Conservation (phyloP, 2,797 vertebrate species). For the Onychomys arenicola region DNA sequence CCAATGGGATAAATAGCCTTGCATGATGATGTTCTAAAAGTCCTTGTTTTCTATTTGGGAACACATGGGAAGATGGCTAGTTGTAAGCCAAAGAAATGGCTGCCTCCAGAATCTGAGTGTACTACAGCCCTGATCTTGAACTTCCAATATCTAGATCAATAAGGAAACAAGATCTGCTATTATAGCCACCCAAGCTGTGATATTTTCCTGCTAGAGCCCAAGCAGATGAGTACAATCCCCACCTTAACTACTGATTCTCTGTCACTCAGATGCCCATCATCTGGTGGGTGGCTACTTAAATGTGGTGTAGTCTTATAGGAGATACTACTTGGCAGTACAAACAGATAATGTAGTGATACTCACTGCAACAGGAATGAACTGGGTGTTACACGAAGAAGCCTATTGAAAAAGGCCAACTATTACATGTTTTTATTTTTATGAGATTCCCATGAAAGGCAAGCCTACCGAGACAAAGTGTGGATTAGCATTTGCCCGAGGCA, state of each 20-base stretch:
- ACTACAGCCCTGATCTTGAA: neutral
- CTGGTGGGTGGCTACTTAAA: neutral
- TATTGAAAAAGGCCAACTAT: neutral
- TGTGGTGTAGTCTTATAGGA: neutral
- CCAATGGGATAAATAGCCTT: neutral
- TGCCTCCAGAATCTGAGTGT: neutral
- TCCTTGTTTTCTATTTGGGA: neutral
- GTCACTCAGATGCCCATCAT: neutral
- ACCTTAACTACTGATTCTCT: neutral
- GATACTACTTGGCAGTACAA: neutral
- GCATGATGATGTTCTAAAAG: neutral
- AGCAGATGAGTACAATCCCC: neutral
- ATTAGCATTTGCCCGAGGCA: neutral
- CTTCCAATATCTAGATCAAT: neutral
- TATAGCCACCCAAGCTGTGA: neutral
- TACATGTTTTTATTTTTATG: neutral
- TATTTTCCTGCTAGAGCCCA: neutral
- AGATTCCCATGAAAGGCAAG: conserved; percentile 21
- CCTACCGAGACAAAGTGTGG: neutral
- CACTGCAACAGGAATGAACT: neutral
- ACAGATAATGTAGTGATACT: neutral
- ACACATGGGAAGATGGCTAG: neutral
- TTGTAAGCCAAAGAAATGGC: neutral
- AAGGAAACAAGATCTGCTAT: neutral
- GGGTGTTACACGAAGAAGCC: neutral